A percentile compares a stretch with the other conserved stretches of the same genome.
phyloP scores from a whole-genome alignment of 2,888 invertebrate species.

The Drosophila maculinotata region DNA sequence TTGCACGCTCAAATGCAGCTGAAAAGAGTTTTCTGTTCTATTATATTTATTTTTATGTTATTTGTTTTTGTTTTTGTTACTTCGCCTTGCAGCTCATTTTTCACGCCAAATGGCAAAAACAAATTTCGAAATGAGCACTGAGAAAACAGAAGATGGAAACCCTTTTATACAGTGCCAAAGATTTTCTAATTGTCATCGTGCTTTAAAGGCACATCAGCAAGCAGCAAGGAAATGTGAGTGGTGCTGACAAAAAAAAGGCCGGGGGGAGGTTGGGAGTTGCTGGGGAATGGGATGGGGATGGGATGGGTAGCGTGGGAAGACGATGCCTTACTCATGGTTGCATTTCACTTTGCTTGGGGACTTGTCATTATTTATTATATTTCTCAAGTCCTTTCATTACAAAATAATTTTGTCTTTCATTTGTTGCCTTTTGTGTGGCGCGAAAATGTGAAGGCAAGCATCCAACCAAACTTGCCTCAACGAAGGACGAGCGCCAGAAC shows the following conservation, averaged over 20 bases:
- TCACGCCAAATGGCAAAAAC: conserved; percentile 43
- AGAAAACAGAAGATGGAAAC: conserved; percentile 29
- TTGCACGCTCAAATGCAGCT: conserved; percentile 54
- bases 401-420: conserved; percentile 74
- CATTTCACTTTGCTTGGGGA: conserved; percentile 52
- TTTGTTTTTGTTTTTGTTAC: too few species aligned
- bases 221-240: conserved; percentile 25
- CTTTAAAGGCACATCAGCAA: conserved; percentile 31
- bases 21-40: conserved; percentile 36
- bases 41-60: conserved; percentile 7
- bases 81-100: conserved; percentile 58
- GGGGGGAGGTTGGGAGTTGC: not conserved
- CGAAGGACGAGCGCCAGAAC: conserved; percentile 8
- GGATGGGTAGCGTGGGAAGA: too few species aligned
- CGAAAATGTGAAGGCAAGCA: conserved; percentile 17
- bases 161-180: conserved; percentile 51
- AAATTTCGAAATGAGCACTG: conserved; percentile 47
- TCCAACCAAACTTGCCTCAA: conserved; percentile 38
- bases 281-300: not conserved
- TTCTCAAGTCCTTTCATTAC: conserved; percentile 77
- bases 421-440: conserved; percentile 60
- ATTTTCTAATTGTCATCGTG: conserved; percentile 73
- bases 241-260: not conserved
- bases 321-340: conserved; percentile 40
- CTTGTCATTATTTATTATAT: conserved; percentile 78